These are phyloP conservation scores for Aethina tumida DNA, from an alignment of 1,140 invertebrate genomes.

Conservation along the genomic window DNA sequence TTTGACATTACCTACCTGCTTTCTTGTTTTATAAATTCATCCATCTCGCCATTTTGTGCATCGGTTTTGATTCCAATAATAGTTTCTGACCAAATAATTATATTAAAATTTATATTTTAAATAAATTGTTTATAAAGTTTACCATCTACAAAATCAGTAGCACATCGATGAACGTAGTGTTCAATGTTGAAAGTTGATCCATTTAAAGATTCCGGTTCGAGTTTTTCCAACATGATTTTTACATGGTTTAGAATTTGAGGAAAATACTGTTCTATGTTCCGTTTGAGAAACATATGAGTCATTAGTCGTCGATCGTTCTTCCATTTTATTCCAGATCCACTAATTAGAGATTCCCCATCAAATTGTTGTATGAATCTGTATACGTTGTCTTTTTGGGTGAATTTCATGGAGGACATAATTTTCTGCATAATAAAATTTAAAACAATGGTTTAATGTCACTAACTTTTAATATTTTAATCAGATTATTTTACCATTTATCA, in stretches of 20 bases:
- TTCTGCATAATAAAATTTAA: no score
- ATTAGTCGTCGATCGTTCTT: no score
- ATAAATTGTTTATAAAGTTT: conserved; percentile 3
- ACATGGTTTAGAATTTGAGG: conserved; percentile 1
- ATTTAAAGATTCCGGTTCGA: conserved; percentile 2
- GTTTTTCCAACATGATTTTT: conserved; percentile 3
- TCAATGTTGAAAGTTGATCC: conserved; percentile 7
- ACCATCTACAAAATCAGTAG: conserved; percentile 12
- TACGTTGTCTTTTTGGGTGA: no score
- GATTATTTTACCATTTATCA: no score
- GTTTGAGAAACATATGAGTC: conserved; percentile 8
- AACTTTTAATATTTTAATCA: no score
- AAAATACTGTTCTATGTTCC: conserved; percentile 8
- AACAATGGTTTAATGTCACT: no score
- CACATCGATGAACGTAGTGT: conserved; percentile 8
- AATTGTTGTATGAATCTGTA: no score
- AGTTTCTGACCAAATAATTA: conserved; percentile 12
- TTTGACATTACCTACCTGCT: conserved; percentile 10
- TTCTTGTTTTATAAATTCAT: conserved; percentile 6
- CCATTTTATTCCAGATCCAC: no score
- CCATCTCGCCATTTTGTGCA: conserved; percentile 12
- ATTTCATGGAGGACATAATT: no score
- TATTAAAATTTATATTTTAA: conserved; percentile 2
- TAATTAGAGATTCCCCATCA: no score
- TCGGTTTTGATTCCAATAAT: conserved; percentile 11